Conservation (phyloP, 2,888 invertebrate genomes). For the Lordiphosa fenestrarum region DNA sequence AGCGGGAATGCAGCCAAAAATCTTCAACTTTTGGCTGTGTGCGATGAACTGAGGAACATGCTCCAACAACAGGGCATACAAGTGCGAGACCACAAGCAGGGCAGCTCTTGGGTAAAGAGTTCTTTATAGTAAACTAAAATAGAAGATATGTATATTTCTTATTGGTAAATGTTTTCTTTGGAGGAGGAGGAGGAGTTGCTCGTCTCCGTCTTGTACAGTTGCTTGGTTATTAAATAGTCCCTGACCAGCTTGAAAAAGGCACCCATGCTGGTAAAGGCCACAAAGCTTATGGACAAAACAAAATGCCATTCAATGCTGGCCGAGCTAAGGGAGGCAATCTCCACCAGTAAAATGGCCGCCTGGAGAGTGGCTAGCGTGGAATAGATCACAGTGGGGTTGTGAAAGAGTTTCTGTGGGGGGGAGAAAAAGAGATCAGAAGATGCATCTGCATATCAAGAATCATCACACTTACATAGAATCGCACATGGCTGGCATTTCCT, state of each 20-base stretch:
- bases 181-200: background rate
- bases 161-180: background rate
- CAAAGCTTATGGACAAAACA: constrained; percentile 90
- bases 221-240: constrained; percentile 92
- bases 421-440: too few relatives aligned
- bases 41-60: constrained; percentile 85
- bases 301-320: constrained; percentile 95
- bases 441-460: background rate
- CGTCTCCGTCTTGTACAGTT: constrained; percentile 83
- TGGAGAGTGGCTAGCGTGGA: constrained; percentile 88
- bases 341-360: constrained; percentile 86
- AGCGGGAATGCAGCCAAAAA: constrained; percentile 82
- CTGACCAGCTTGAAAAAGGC: constrained; percentile 93
- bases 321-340: constrained; percentile 89
- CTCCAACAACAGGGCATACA: constrained; percentile 84
- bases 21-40: constrained; percentile 83
- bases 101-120: constrained; percentile 82
- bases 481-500: constrained; percentile 87
- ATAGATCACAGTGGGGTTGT: constrained; percentile 89
- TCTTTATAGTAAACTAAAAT: constrained; percentile 4
- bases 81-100: constrained; percentile 85
- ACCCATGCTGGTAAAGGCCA: constrained; percentile 94
- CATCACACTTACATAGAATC: constrained; percentile 91
- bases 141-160: background rate
- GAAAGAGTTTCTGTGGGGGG: constrained; percentile 88